Evolutionary conservation across 2,113 vertebrate species (phyloP), one percentile per base, ranked within the genome.

Genomic region (Dermatemys mawii): DNA sequence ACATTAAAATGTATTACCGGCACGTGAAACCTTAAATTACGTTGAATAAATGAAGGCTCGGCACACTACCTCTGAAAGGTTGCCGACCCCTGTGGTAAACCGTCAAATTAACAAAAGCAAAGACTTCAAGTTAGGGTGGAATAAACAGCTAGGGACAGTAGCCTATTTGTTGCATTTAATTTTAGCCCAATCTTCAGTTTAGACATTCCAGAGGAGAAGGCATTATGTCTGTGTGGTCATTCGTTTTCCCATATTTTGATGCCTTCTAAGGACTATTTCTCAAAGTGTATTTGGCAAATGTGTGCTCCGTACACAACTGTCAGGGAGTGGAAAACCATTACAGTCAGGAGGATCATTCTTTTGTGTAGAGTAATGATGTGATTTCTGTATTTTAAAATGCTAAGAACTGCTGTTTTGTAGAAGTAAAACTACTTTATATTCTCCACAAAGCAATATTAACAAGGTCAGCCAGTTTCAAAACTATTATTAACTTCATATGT

Each of bases 401-500:
- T 87, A 83, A 92, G 92, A 94, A 55, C 84, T 48, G 84, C 81
- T 96, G 91, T 29, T 12, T 96, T 93, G 87, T 90, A 96, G 87
- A 96, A 94, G 81, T 90, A 51, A 89, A 96, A 88, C 79, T 46
- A n/a, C 46, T 92, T 78, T 67, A 27, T 91, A 75, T 89, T 88
- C 50, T 49, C 91, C 35, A 32, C 55, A 54, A 87, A 94, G 73
- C 86, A 53, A 7, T 29, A 57, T 83, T 91, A 80, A 89, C 53
- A 51, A 51, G 83, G 75, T 76, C 81, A 91, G 81, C 95, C 83
- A 67, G 54, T 81, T 88, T 90, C 46, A 50, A 83, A 89, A 81
- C 46, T 87, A 88, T 76, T 94, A 94, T 97, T 97, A 94, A 87
- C 81, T 95, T 96, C 92, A 60, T 82, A 73, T 95, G 95, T 91